phyloP scores from a whole-genome alignment of 2,888 invertebrate species.

The Acronicta psi region DNA sequence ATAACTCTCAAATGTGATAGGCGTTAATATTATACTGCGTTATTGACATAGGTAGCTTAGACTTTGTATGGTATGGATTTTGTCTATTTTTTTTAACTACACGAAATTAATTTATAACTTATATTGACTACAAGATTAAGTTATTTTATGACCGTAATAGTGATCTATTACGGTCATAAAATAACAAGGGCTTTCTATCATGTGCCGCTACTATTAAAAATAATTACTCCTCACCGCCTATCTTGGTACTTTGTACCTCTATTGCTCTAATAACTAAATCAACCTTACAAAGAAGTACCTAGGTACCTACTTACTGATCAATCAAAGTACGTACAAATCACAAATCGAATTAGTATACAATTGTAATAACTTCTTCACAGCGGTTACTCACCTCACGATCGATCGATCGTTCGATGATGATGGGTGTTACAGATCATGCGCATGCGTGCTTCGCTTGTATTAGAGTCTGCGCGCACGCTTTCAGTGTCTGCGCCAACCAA shows the following conservation, averaged over 20 bases:
- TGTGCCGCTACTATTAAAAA: constrained; percentile 17
- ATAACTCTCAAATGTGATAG: too few species aligned
- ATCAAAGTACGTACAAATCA: constrained; percentile 19
- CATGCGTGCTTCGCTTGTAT: constrained; percentile 47
- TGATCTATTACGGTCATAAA: neutral
- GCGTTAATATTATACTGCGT: too few species aligned
- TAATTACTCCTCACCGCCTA: neutral
- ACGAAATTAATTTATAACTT: too few species aligned
- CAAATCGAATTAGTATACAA: constrained; percentile 47
- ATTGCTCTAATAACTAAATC: constrained; percentile 45
- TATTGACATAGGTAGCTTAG: too few species aligned
- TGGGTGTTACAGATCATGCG: constrained; percentile 56
- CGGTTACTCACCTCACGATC: constrained; percentile 57
- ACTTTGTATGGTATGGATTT: too few species aligned
- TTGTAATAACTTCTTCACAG: constrained; percentile 55
- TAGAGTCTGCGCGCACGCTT: constrained; percentile 57
- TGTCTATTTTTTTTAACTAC: too few species aligned
- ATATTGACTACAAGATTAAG: too few species aligned
- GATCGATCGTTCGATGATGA: constrained; percentile 42
- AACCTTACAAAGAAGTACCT: constrained; percentile 31
- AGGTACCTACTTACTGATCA: too few species aligned
- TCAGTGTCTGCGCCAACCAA: constrained; percentile 51
- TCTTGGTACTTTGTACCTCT: constrained; percentile 1
- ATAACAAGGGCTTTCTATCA: constrained; percentile 14
- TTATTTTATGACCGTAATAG: too few species aligned